Percentiles rank a stretch among this genome's conserved stretches.
These are phyloP conservation scores for Eupithecia vulgata DNA, from an alignment of 2,888 invertebrate species.

Conservation along the genomic window DNA sequence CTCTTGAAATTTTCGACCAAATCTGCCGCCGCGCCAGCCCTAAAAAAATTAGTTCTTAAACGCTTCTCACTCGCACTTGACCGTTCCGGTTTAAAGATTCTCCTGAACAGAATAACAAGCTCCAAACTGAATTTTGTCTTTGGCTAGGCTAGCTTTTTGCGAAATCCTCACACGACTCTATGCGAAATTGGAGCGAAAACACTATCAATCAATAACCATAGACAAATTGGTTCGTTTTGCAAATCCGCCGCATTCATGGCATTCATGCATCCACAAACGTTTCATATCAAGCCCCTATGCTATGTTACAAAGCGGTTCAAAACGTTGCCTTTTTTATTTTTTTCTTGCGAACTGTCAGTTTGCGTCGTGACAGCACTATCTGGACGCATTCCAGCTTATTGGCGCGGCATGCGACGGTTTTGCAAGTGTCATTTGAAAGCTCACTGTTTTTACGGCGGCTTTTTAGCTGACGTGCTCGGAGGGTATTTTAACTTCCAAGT, in stretches of 20 bases:
- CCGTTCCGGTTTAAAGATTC: not conserved
- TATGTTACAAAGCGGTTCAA: constrained; percentile 26
- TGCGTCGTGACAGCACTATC: constrained; percentile 56
- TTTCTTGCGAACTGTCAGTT: constrained; percentile 51
- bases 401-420: constrained; percentile 41
- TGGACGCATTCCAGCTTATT: constrained; percentile 50
- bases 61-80: not conserved
- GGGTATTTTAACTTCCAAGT: not conserved
- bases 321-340: constrained; percentile 33
- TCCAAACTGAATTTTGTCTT: not conserved
- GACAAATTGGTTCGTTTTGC: constrained; percentile 11
- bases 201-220: constrained; percentile 5
- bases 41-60: too few relatives aligned
- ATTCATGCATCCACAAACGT: constrained; percentile 7
- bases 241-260: not conserved
- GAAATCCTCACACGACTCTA: not conserved
- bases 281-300: constrained; percentile 24
- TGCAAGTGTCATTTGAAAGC: constrained; percentile 33
- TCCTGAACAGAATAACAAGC: not conserved
- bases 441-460: constrained; percentile 27
- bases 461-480: constrained; percentile 6
- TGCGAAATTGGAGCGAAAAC: not conserved
- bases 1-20: too few relatives aligned
- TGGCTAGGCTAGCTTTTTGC: not conserved
- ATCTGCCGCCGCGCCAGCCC: too few relatives aligned